Conservation (phyloP, 2,113 vertebrate species). For the Aegotheles bennettii region DNA sequence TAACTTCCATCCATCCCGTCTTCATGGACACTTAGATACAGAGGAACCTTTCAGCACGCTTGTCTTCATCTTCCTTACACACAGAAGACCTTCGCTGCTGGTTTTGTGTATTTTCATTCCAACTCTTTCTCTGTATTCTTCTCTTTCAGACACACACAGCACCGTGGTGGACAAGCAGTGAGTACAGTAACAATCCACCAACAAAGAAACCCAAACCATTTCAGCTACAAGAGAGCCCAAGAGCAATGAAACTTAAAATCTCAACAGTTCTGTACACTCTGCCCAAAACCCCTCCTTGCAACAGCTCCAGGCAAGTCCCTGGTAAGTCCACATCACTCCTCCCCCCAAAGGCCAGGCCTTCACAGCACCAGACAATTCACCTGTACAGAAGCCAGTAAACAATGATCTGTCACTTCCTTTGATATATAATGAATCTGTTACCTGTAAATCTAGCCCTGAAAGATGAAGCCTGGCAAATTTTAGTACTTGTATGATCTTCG, state of each 20-base stretch:
- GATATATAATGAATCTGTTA: fast-evolving
- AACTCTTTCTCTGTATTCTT: background rate
- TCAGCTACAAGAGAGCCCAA: background rate
- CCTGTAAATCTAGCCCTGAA: background rate
- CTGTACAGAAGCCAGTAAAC: background rate
- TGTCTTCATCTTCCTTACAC: background rate
- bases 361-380: no score
- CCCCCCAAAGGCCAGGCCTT: background rate
- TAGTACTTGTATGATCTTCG: background rate
- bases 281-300: background rate
- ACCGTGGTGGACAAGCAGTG: background rate
- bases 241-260: background rate
- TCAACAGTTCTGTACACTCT: background rate
- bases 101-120: background rate
- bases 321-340: fast-evolving
- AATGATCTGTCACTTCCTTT: background rate
- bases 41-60: background rate
- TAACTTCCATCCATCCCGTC: background rate
- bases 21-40: background rate
- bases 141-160: background rate
- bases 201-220: background rate
- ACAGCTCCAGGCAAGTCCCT: fast-evolving
- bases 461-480: background rate
- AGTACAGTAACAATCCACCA: background rate
- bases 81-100: background rate